phyloP scores from a whole-genome alignment of 2,888 invertebrate species.

The Pandemis heparana region DNA sequence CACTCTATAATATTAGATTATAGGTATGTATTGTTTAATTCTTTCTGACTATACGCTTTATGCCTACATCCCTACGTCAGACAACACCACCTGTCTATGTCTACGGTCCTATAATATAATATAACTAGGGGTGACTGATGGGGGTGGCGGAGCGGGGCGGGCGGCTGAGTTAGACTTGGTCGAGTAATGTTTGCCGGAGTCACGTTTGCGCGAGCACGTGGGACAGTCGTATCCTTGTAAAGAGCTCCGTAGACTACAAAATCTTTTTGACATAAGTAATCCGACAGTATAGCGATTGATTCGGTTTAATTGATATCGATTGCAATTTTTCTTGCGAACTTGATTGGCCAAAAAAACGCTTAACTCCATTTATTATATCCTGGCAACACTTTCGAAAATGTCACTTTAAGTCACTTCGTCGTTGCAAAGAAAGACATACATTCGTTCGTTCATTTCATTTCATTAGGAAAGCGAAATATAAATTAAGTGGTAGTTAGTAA shows the following conservation, averaged over 20 bases:
- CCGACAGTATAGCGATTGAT: not conserved
- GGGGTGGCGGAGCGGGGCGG: constrained; percentile 27
- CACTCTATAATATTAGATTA: no score
- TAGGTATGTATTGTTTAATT: no score
- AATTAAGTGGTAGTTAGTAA: no score
- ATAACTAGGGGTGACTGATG: constrained; percentile 15
- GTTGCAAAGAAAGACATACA: no score
- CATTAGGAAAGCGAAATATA: not conserved
- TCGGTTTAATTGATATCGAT: not conserved
- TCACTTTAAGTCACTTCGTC: not conserved
- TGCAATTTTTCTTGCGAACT: not conserved
- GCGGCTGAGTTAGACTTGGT: constrained; percentile 22
- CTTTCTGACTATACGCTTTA: no score
- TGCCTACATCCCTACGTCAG: no score
- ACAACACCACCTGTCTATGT: constrained; percentile 5
- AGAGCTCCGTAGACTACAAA: not conserved
- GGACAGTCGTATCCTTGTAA: constrained; percentile 32
- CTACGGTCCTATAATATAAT: constrained; percentile 10
- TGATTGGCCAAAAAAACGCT: not conserved
- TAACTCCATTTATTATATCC: not conserved
- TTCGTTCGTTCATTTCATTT: not conserved
- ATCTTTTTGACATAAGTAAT: not conserved
- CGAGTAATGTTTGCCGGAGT: constrained; percentile 37
- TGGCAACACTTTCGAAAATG: constrained; percentile 20
- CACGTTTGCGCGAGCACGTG: constrained; percentile 39